These are phyloP conservation scores for Maconellicoccus hirsutus DNA, from an alignment of 1,140 invertebrate species.

Conservation along the genomic window DNA sequence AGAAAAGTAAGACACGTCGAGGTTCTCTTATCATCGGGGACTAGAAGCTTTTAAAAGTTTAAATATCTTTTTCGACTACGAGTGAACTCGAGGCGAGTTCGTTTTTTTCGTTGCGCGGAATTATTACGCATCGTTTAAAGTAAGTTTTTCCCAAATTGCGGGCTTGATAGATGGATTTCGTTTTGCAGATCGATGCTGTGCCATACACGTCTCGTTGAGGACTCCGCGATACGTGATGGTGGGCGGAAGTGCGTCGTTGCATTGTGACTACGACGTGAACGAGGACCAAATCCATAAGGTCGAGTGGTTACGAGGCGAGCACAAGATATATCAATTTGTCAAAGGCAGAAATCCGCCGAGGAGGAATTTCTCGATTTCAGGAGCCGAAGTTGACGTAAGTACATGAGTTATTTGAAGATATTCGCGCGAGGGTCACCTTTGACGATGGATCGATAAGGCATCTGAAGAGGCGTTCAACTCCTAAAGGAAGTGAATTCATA, in stretches of 20 bases:
- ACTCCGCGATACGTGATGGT: constrained; percentile 39
- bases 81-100: too few species aligned
- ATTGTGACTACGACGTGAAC: constrained; percentile 39
- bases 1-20: too few species aligned
- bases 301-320: constrained; percentile 58
- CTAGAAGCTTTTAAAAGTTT: constrained; percentile 2
- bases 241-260: constrained; percentile 35
- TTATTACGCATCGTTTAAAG: too few species aligned
- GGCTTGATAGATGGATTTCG: too few species aligned
- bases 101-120: too few species aligned
- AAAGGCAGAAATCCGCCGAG: constrained; percentile 57
- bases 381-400: constrained; percentile 62
- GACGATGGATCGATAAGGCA: too few species aligned
- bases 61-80: background rate
- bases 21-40: background rate
- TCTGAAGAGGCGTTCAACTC: too few species aligned
- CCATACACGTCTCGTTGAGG: constrained; percentile 1
- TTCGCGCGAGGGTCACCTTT: too few species aligned
- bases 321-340: constrained; percentile 67
- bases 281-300: constrained; percentile 39
- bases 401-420: constrained; percentile 29
- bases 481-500: too few species aligned
- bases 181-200: background rate
- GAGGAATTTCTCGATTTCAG: constrained; percentile 46
- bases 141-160: too few species aligned